These are phyloP conservation scores for Anser cygnoides DNA, from an alignment of 2,113 vertebrate genomes.

Conservation along the genomic window DNA sequence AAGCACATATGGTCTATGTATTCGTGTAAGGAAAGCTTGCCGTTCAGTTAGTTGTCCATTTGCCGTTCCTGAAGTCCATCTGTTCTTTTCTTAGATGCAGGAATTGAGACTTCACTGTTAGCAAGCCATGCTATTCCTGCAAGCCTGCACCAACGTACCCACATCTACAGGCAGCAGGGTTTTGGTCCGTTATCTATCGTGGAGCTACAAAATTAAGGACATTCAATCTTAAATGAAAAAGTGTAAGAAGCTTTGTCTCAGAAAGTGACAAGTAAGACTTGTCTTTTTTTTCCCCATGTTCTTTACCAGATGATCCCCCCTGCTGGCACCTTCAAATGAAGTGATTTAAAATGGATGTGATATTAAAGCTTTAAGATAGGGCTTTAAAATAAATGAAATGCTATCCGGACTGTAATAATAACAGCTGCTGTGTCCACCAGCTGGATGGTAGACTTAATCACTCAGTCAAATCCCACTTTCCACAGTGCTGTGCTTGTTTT, in stretches of 20 bases:
- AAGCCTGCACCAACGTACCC: background rate
- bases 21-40: background rate
- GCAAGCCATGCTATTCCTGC: background rate
- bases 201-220: background rate
- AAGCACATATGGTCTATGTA: background rate
- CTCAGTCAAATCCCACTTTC: background rate
- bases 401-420: conserved; percentile 15
- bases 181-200: background rate
- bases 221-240: background rate
- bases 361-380: conserved; percentile 46
- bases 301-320: conserved; percentile 9
- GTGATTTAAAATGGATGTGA: conserved; percentile 18
- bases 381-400: conserved; percentile 55
- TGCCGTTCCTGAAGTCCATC: background rate
- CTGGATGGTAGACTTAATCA: conserved; percentile 17
- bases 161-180: background rate
- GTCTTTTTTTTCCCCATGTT: background rate
- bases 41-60: background rate
- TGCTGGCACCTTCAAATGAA: conserved; percentile 29
- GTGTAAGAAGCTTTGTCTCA: conserved; percentile 17
- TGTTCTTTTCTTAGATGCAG: background rate
- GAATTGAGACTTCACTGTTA: background rate
- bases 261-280: background rate
- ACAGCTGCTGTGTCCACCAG: conserved; percentile 44
- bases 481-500: background rate